Conservation (phyloP, 2,113 vertebrate species). For the Solea senegalensis region DNA sequence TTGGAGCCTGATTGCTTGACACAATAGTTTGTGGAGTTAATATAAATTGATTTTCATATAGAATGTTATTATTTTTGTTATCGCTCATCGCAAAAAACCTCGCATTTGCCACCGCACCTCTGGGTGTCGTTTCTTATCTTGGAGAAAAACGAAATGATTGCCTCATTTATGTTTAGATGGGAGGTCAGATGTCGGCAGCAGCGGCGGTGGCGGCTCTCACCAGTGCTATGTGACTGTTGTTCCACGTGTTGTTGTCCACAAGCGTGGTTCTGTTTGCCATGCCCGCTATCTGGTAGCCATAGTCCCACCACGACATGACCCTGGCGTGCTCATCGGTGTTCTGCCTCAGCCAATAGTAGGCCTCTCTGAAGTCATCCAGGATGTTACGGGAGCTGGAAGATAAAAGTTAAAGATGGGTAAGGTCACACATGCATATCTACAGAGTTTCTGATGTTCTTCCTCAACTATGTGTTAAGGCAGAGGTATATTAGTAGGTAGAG, state of each 20-base stretch:
- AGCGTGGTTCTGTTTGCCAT: slow-evolving; percentile 98
- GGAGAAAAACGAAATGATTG: neutral
- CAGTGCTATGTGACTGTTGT: slow-evolving; percentile 91
- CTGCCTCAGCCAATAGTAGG: slow-evolving; percentile 98
- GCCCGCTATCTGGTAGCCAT: slow-evolving; percentile 97
- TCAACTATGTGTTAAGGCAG: too few species aligned
- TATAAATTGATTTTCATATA: too few species aligned
- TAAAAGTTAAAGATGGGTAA: slow-evolving; percentile 24
- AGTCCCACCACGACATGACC: slow-evolving; percentile 99
- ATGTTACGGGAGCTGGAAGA: slow-evolving; percentile 91
- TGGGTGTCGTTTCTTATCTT: too few species aligned
- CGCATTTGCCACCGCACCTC: too few species aligned
- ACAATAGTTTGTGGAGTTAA: too few species aligned
- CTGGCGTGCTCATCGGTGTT: slow-evolving; percentile 96
- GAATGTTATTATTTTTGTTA: too few species aligned
- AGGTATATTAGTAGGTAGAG: too few species aligned
- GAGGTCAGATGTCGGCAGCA: neutral
- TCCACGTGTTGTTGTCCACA: slow-evolving; percentile 99
- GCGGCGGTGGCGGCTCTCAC: slow-evolving; percentile 53
- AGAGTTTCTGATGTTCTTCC: neutral
- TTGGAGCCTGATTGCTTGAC: too few species aligned
- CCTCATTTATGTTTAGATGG: neutral
- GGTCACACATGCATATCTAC: slow-evolving; percentile 18
- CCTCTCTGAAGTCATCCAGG: slow-evolving; percentile 98
- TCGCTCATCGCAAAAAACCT: too few species aligned